These are phyloP conservation scores for Rissa tridactyla DNA, from an alignment of 2,113 vertebrate genomes.

Conservation along the genomic window DNA sequence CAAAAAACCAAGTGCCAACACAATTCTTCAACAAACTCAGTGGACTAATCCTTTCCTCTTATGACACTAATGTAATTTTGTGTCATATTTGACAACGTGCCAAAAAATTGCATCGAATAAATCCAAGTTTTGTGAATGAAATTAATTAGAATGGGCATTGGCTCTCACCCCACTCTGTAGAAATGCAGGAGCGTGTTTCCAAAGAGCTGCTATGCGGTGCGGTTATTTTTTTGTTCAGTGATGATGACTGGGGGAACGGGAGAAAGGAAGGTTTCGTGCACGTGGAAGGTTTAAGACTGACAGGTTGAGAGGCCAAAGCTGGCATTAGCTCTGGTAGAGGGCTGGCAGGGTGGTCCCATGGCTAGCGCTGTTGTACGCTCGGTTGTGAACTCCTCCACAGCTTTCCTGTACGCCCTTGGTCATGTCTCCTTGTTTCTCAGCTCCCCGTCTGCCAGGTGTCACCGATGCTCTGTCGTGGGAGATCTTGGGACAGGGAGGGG, in stretches of 20 bases:
- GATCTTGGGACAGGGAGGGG: neutral
- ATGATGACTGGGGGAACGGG: accelerated
- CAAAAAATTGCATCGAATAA: constrained; percentile 51
- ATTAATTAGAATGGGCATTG: constrained; percentile 1
- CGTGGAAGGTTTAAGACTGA: neutral
- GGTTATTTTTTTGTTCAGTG: neutral
- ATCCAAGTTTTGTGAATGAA: constrained; percentile 64
- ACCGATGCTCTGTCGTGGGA: neutral
- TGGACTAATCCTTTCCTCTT: constrained; percentile 45
- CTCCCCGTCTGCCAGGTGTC: neutral
- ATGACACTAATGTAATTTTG: constrained; percentile 54
- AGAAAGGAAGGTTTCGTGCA: neutral
- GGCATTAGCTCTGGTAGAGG: neutral
- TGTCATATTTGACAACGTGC: neutral
- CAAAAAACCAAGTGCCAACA: constrained; percentile 40
- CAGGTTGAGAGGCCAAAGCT: neutral
- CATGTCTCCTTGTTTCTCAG: neutral
- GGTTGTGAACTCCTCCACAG: neutral
- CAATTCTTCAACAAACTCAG: constrained; percentile 39
- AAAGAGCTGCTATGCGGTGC: neutral
- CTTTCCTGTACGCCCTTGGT: neutral
- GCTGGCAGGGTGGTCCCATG: neutral
- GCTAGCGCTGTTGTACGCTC: neutral
- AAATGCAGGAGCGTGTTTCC: neutral
- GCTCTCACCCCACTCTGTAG: neutral